Conservation (phyloP, 1,140 invertebrate species). For the Hestina assimilis region DNA sequence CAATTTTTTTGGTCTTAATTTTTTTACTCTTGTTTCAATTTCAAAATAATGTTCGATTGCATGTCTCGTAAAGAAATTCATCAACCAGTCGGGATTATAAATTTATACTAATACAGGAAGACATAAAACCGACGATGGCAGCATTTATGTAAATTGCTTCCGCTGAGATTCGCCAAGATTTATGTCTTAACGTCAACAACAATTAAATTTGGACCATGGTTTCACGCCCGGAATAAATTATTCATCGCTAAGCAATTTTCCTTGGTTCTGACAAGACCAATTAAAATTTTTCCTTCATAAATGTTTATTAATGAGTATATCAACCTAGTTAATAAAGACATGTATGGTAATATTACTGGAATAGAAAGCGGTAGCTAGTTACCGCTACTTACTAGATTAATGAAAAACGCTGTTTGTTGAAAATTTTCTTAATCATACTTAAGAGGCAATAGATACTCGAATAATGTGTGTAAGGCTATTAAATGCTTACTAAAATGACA, state of each 20-base stretch:
- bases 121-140: conserved; percentile 49
- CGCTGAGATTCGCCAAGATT: conserved; percentile 66
- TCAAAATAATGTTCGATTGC: conserved; percentile 1
- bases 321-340: background rate
- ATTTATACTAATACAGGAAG: conserved; percentile 39
- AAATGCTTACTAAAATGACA: no score
- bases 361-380: no score
- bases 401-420: no score
- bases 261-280: conserved; percentile 31
- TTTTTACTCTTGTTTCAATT: no score
- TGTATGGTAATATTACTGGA: background rate
- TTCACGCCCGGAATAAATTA: conserved; percentile 58
- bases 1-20: no score
- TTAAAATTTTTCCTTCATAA: conserved; percentile 22
- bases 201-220: conserved; percentile 66
- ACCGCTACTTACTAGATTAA: no score
- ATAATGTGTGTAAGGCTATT: no score
- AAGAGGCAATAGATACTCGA: no score
- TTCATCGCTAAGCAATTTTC: conserved; percentile 42
- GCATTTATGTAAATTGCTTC: conserved; percentile 71
- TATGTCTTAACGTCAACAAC: conserved; percentile 62
- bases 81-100: conserved; percentile 18
- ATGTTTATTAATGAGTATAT: background rate
- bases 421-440: no score
- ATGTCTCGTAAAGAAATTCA: conserved; percentile 15